A percentile compares a stretch with the other conserved stretches of the same genome.
phyloP scores from a whole-genome alignment of 2,888 invertebrate genomes.

The Oscheius sp. region DNA sequence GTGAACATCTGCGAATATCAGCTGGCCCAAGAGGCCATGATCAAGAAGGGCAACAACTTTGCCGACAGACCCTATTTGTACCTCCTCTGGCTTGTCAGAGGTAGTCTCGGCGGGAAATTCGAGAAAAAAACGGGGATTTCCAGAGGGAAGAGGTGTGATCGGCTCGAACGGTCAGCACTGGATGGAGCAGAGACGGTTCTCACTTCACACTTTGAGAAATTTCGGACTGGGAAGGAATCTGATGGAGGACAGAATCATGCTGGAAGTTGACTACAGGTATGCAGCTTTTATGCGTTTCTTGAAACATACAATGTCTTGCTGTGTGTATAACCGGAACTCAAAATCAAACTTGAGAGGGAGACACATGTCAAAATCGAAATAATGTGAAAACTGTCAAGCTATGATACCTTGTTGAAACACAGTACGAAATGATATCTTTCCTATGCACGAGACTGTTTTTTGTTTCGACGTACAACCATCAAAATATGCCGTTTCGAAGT shows the following conservation, averaged over 20 bases:
- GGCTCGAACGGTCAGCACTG: conserved; percentile 28
- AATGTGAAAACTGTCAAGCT: too few relatives aligned
- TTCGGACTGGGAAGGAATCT: conserved; percentile 35
- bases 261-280: conserved; percentile 23
- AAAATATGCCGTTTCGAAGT: too few relatives aligned
- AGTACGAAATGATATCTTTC: too few relatives aligned
- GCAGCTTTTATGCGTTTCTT: too few relatives aligned
- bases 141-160: conserved; percentile 33
- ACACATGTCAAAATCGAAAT: too few relatives aligned
- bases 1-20: conserved; percentile 22
- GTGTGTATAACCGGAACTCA: too few relatives aligned
- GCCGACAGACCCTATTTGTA: conserved; percentile 16
- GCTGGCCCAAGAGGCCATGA: conserved; percentile 25
- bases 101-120: neutral
- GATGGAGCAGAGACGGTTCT: conserved; percentile 28
- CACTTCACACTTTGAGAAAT: conserved; percentile 29
- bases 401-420: too few relatives aligned
- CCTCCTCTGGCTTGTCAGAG: neutral
- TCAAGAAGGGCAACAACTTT: conserved; percentile 24
- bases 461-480: too few relatives aligned
- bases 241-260: conserved; percentile 33
- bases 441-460: too few relatives aligned
- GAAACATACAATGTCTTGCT: too few relatives aligned
- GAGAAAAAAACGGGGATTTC: neutral
- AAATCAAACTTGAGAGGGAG: too few relatives aligned